Evolutionary conservation across 2,113 vertebrate species (phyloP).

Genomic region (Anas platyrhynchos): DNA sequence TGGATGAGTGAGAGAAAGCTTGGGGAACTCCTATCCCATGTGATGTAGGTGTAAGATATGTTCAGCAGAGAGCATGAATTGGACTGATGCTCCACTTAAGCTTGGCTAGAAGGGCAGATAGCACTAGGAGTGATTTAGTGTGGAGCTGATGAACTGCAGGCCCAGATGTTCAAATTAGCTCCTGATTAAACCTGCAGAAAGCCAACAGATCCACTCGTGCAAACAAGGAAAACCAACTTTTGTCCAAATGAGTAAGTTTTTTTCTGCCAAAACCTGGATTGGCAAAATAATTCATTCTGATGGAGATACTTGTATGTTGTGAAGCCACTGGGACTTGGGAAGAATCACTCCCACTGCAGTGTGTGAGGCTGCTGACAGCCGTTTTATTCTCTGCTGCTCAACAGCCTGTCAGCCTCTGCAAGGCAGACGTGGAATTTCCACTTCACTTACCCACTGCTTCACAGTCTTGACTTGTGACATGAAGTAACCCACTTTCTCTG

Average conservation of each 20-base stretch:
- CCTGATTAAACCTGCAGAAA: neutral
- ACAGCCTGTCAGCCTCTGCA: neutral
- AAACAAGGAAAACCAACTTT: neutral
- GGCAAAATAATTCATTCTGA: neutral
- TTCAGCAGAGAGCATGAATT: neutral
- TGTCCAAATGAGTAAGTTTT: neutral
- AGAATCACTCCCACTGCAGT: rapidly evolving
- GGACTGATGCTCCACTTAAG: neutral
- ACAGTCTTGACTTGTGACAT: conserved; percentile 68
- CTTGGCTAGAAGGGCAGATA: neutral
- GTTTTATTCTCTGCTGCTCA: neutral
- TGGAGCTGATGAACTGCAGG: neutral
- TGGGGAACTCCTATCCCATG: neutral
- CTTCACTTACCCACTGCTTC: conserved; percentile 75
- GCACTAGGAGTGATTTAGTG: neutral
- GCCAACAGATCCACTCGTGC: neutral
- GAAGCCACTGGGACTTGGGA: neutral
- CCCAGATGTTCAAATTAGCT: neutral
- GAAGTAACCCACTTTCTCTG: conserved; percentile 41
- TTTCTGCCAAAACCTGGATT: neutral
- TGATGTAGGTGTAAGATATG: rapidly evolving
- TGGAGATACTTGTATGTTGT: neutral
- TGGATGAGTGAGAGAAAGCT: neutral
- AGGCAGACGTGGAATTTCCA: neutral
- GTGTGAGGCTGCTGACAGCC: neutral